Conservation (phyloP, 2,888 invertebrate species). For the Anticlea derivata region DNA sequence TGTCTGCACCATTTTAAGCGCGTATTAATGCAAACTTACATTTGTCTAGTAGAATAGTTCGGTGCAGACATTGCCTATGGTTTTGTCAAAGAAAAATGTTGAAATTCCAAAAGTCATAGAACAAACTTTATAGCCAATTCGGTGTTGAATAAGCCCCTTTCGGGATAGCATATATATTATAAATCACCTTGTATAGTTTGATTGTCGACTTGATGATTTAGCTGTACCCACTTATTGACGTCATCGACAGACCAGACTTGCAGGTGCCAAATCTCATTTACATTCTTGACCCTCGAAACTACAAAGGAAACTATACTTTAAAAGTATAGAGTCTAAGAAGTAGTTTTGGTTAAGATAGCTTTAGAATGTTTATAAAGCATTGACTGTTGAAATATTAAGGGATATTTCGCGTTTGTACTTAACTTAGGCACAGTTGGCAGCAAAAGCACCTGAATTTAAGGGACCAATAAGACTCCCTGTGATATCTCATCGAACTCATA, state of each 20-base stretch:
- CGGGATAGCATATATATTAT: too few species aligned
- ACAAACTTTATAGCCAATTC: too few species aligned
- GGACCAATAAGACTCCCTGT: neutral
- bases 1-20: too few species aligned
- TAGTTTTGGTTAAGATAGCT: slow-evolving; percentile 28
- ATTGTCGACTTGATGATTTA: slow-evolving; percentile 48
- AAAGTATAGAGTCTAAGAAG: slow-evolving; percentile 21
- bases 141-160: too few species aligned
- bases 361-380: slow-evolving; percentile 30
- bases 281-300: slow-evolving; percentile 52
- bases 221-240: slow-evolving; percentile 59
- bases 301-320: slow-evolving; percentile 42
- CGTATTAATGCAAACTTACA: too few species aligned
- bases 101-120: too few species aligned
- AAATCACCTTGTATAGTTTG: slow-evolving; percentile 30
- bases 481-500: too few species aligned
- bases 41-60: too few species aligned
- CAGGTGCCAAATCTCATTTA: slow-evolving; percentile 75
- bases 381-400: slow-evolving; percentile 38
- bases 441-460: neutral
- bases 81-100: too few species aligned
- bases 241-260: slow-evolving; percentile 68
- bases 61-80: too few species aligned
- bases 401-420: slow-evolving; percentile 36
- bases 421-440: slow-evolving; percentile 8